These are phyloP conservation scores for Lepidurus couesii DNA, from an alignment of 1,140 invertebrate species.

Conservation along the genomic window DNA sequence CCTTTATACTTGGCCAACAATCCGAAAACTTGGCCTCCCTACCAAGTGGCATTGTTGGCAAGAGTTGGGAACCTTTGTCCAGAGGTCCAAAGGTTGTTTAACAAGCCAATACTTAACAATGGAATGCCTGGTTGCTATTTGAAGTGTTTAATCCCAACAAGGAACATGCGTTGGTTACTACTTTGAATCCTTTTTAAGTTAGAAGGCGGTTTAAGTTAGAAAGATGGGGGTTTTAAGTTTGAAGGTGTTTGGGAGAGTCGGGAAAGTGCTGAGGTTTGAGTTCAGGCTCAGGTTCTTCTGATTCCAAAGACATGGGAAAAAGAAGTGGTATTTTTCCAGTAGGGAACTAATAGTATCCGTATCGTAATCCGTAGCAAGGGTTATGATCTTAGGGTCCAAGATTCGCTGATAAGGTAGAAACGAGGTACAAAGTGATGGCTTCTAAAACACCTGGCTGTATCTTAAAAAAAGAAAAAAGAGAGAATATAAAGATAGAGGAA, in stretches of 20 bases:
- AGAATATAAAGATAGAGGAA: background rate
- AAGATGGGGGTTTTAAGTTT: no score
- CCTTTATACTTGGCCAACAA: conserved; percentile 1
- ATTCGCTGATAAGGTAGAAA: background rate
- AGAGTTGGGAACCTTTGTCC: background rate
- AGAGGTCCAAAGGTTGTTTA: background rate
- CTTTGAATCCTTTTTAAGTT: background rate
- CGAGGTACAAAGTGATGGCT: background rate
- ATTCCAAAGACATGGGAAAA: background rate
- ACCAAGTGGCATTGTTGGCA: background rate
- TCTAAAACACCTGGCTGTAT: conserved; percentile 4
- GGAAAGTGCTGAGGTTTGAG: no score
- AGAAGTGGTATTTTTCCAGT: background rate
- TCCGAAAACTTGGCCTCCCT: background rate
- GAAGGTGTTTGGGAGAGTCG: no score
- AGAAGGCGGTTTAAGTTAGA: background rate
- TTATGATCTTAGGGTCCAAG: background rate
- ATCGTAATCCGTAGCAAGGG: background rate
- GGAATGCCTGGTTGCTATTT: background rate
- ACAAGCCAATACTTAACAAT: conserved; percentile 4
- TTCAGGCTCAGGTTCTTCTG: background rate
- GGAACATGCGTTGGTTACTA: background rate
- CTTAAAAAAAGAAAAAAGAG: background rate
- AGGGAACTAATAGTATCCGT: background rate
- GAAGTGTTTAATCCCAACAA: no score